Percentiles rank a stretch among this genome's conserved stretches.
Evolutionary conservation across 2,888 invertebrate species (phyloP).

Genomic region (Scaptomyza polygonia): DNA sequence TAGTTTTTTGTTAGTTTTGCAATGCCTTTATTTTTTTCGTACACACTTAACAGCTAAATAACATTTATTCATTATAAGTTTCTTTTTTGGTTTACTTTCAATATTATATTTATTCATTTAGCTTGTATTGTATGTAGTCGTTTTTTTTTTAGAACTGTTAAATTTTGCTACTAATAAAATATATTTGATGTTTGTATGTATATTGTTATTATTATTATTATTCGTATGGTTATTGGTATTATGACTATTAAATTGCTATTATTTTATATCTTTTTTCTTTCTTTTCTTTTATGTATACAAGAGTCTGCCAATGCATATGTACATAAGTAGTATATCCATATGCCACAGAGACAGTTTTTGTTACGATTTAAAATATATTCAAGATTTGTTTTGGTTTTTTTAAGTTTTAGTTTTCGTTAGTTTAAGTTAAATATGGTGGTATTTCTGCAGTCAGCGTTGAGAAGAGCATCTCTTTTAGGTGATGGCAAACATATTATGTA

Average conservation of each 20-base stretch:
- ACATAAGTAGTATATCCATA: too few species aligned
- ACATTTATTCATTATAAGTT: slow-evolving; percentile 57
- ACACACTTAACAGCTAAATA: slow-evolving; percentile 71
- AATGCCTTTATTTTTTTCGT: slow-evolving; percentile 52
- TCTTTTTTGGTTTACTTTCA: slow-evolving; percentile 19
- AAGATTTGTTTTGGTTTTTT: slow-evolving; percentile 33
- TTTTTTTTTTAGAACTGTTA: slow-evolving; percentile 43
- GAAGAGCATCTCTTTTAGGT: slow-evolving; percentile 78
- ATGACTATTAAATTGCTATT: slow-evolving; percentile 52
- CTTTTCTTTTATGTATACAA: slow-evolving; percentile 52
- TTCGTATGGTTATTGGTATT: slow-evolving; percentile 34
- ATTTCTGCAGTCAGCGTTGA: slow-evolving; percentile 83
- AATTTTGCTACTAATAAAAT: slow-evolving; percentile 80
- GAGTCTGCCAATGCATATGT: slow-evolving; percentile 23
- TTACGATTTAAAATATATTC: slow-evolving; percentile 66
- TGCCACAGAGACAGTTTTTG: slow-evolving; percentile 44
- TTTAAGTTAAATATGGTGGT: slow-evolving; percentile 76
- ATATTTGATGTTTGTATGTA: slow-evolving; percentile 69
- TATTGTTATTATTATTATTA: slow-evolving; percentile 45
- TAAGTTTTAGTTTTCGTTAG: slow-evolving; percentile 25
- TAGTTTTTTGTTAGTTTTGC: slow-evolving; percentile 46
- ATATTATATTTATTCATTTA: slow-evolving; percentile 28
- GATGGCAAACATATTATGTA: slow-evolving; percentile 72
- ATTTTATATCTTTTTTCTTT: slow-evolving; percentile 29
- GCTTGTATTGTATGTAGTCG: slow-evolving; percentile 46